Evolutionary conservation across 2,888 invertebrate genomes (phyloP), one percentile per base, ranked within the genome.

Genomic region (Ophraella communa): DNA sequence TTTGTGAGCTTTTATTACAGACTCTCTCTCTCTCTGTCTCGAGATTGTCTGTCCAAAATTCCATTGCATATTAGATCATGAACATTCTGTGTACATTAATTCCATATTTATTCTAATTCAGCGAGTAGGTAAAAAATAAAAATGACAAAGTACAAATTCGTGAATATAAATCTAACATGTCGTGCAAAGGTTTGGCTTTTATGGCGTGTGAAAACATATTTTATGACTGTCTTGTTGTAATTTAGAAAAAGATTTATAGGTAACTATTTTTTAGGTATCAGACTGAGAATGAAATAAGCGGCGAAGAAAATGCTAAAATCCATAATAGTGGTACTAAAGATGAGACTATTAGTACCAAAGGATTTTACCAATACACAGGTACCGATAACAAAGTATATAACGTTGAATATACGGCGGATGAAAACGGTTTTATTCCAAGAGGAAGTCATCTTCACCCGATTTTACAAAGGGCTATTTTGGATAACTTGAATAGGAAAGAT

Each of bases 311-410:
- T 71, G 89, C 89, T 10, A 79, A 81, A 30, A 84, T 87, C 23
- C 72, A 68, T 80, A 83, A 83, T 74, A 79, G 84, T 47, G 87
- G 74, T 4, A 73, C 75, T 61, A 84, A 85, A 17, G 84, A 85
- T 3, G 87, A 87, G 66, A 88, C 87, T 0, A 86, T 90, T 52
- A 85, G 85, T 54, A 87, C 89, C 1, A 83, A 81, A 45, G 91
- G 91, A 0, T 89, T 87, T 78, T 90, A 86, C 77, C 87, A 89
- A 70, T 91, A 89, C 76, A 76, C 77, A 3, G 90, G 88, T 2
- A 87, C 87, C 54, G 86, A 88, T 73, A 87, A 86, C 55, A 76
- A 83, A 2, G 83, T 84, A 30, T 87, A 87, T 77, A 83, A 86
- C 66, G 85, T 88, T 3, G 87, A 86, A 72, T 88, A 88, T 74